Base-by-base conservation (phyloP, 2,797 vertebrate species). In the Sebastiscus tertius region DNA sequence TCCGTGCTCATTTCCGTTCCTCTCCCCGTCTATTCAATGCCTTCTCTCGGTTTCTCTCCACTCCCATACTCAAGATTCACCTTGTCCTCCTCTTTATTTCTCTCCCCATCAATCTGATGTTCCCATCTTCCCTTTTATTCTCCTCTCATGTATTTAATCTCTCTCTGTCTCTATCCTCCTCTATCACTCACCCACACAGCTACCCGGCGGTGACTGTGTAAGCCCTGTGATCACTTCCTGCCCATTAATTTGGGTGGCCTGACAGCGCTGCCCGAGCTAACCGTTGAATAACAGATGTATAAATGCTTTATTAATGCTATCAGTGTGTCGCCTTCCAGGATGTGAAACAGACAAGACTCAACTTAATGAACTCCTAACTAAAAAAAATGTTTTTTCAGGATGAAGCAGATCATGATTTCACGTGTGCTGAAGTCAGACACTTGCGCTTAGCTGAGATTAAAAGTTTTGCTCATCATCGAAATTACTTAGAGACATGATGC, bases 301-400 rank as follows among this genome's bases (percentile, higher is more conserved):
- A 82, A 88, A 92, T 92, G 84, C 84, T 90, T 94, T 94, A 94
- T 93, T 93, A 89, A 94, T 94, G 87, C 87, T 86, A 85, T 89
- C 84, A 88, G 83, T 42, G 64, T 85, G 83, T 85, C 79, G 68
- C 66, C 61, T 87, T 74, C 66, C 81, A 73, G 75, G 86, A 87
- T 84, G 55, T 83, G 52, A 83, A 91, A 79, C 72, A 92, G 90
- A 81, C 89, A 62, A 29, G 69, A 80, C 71, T 87, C 46, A 75
- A 82, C 87, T 92, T 80, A 88, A 88, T 93, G 75, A 89, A 86
- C 67, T 69, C 68, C n/a, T 34, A 6, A 49, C 6, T 39, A 13
- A 63, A 73, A 26, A 73, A 56, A 69, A 68, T 60, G 18, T 60
- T 29, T 70, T 39, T 69, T 16, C 29, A 18, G 33, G 59, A 46